These are phyloP conservation scores for Sula dactylatra DNA, from an alignment of 2,113 vertebrate genomes.

Conservation along the genomic window DNA sequence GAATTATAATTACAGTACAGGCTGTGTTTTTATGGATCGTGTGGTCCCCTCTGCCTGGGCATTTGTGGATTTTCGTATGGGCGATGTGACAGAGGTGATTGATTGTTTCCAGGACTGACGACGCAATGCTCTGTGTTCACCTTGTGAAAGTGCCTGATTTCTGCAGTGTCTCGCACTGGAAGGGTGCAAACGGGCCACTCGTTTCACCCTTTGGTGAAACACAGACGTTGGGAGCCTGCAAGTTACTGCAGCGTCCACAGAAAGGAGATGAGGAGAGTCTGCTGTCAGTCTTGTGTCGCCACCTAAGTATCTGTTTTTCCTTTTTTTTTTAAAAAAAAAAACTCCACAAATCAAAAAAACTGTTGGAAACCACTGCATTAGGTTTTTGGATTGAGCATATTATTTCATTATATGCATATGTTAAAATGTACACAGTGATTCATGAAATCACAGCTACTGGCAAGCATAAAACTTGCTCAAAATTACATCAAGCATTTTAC, in stretches of 20 bases:
- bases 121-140: not conserved
- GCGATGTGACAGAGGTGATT: not conserved
- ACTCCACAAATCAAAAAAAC: not conserved
- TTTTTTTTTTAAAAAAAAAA: not conserved
- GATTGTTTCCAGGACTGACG: not conserved
- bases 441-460: not conserved
- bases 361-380: not conserved
- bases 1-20: not conserved
- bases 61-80: not conserved
- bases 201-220: not conserved
- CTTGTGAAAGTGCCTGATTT: not conserved
- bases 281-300: not conserved
- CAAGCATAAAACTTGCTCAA: not conserved
- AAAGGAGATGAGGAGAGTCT: not conserved
- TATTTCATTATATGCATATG: not conserved
- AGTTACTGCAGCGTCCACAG: not conserved
- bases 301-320: not conserved
- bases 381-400: not conserved
- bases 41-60: not conserved
- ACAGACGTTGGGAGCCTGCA: not conserved
- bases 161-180: fast-evolving
- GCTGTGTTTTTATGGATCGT: not conserved
- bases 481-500: not conserved
- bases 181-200: not conserved
- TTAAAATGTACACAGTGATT: not conserved